Conservation (phyloP, 2,113 vertebrate species). For the Tyrannus savana region DNA sequence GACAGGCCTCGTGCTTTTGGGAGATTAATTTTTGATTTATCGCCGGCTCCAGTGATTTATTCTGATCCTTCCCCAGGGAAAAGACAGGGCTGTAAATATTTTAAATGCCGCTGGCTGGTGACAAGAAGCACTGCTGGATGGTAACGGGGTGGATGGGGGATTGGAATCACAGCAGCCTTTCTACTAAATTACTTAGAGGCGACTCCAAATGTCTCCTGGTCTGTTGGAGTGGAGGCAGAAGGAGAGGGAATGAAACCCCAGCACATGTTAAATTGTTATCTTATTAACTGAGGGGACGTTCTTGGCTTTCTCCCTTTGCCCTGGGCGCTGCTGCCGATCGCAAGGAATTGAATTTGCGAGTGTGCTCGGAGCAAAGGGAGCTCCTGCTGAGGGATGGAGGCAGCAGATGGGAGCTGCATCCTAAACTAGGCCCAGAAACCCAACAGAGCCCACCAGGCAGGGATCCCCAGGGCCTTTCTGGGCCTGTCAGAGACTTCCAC, state of each 20-base stretch:
- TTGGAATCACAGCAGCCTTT: conserved; percentile 60
- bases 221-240: not conserved
- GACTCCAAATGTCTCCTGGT: conserved; percentile 25
- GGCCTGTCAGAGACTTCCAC: not conserved
- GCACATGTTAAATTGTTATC: conserved; percentile 47
- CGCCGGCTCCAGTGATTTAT: conserved; percentile 73
- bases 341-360: not conserved
- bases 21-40: conserved; percentile 86
- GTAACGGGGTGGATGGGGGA: conserved; percentile 60
- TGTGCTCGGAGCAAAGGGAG: not conserved
- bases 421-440: not conserved
- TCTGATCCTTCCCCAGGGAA: conserved; percentile 65
- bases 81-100: conserved; percentile 74
- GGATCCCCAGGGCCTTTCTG: not conserved
- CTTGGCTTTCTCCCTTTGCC: conserved; percentile 34
- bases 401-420: not conserved
- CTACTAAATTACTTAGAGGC: conserved; percentile 60
- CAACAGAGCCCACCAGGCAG: not conserved
- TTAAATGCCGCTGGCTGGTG: conserved; percentile 69
- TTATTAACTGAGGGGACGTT: conserved; percentile 59
- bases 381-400: not conserved
- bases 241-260: not conserved
- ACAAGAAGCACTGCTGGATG: conserved; percentile 67
- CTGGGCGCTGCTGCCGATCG: not conserved
- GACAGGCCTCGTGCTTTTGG: conserved; percentile 66